Evolutionary conservation across 2,888 invertebrate genomes (phyloP), one percentile per base, ranked within the genome.

Genomic region (Xanthia icteritia): DNA sequence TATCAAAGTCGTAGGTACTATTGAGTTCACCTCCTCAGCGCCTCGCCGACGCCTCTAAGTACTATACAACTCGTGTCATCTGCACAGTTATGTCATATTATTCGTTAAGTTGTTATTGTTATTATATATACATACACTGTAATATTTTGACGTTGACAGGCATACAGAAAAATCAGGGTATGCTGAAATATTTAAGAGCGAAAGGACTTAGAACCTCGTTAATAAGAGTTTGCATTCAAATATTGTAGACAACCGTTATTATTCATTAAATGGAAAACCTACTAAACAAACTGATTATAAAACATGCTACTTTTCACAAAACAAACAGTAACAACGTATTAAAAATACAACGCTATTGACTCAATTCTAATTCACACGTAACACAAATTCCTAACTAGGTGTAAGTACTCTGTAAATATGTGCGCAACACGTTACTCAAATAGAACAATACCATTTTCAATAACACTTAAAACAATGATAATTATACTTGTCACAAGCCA

Each of bases 381-480:
- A 79, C 64, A 70, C 58, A 61, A 73, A 81, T 74, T 66, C 27
- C 54, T 66, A 73, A 73, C 65, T 39, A 39, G 48, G 11, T 56
- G 54, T 82, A 51, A 76, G 67, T 27, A 60, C 36, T 51, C n/a
- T 64, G 70, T 72, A 68, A 71, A 77, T 77, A 58, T 61, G 42
- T 61, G 60, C 67, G 58, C 39, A 54, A 79, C 64, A 77, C 68
- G 64, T 75, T 31, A 69, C 58, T 75, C 70, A 73, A 68, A 61
- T 39, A 58, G 36, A 31, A 64, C 27, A 74, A 66, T 48, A 74
- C 63, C 60, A 78, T 75, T 73, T 79, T 70, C 72, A 85, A 76
- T 83, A 82, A 76, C 80, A 68, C 56, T 88, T 79, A 68, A 77
- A 82, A 80, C 74, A 79, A 75, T 73, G 61, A 81, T 65, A 73